Evolutionary conservation across 2,888 invertebrate species (phyloP), one percentile per base, ranked within the genome.

Genomic region (Harpalus rufipes): DNA sequence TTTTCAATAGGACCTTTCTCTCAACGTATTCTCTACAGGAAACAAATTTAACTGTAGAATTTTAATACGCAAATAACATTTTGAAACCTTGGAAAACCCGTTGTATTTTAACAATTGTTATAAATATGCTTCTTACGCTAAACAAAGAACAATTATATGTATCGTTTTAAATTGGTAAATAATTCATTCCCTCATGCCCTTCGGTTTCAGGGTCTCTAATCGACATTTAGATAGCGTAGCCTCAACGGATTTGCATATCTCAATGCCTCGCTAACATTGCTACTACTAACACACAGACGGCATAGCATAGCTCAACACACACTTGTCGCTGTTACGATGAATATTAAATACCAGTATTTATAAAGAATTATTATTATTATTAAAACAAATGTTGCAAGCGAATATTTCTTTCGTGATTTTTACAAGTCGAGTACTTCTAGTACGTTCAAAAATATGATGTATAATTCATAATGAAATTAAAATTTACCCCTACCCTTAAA

Each of bases 191-290:
- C 18, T 10, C 72, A 10, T 74, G 72, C 72, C 72, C 72, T 74
- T 74, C 72, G 51, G 18, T 41, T 74, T 74, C 72, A 74, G 41
- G 72, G 72, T 74, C 72, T 44, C 72, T 44, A 41, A 74, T 74
- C 72, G 72, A 44, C 72, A 74, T 74, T 74, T 74, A 74, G 72
- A 74, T 74, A 74, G 72, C 72, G 44, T 51, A 68, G 44, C 12
- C 44, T 12, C 7, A 6, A 44, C 6, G 44, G 25, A 68, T 74
- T 74, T 1, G 16, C 72, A 74, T 74, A 18, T 44, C 72, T 74
- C 72, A 74, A 74, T 74, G 72, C 41, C 72, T 74, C 41, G 16
- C 41, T 68, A 68, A n/a, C 39, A 39, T 68, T 68, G 39, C 14
- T n/a, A 39, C 68, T 14, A 39, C 68, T 68, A 68, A 10, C 68